Evolutionary conservation across 2,797 vertebrate genomes (phyloP).

Genomic region (Hippocampus kuda): DNA sequence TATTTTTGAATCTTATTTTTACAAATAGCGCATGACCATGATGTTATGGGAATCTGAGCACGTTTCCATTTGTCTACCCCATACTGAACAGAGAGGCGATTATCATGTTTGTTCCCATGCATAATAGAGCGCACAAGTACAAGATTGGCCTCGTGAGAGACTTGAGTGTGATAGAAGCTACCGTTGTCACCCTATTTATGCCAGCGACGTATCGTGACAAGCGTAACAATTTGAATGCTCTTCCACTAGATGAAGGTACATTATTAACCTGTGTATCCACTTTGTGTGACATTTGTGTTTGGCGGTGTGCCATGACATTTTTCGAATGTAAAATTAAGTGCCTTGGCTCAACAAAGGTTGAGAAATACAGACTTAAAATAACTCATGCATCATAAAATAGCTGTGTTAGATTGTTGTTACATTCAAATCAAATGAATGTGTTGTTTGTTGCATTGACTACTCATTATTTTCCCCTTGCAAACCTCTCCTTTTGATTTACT

Average conservation of each 20-base stretch:
- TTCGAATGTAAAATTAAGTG: too few species aligned
- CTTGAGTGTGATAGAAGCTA: not conserved
- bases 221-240: not conserved
- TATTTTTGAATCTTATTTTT: conserved; percentile 12
- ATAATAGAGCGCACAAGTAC: conserved; percentile 10
- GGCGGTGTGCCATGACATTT: too few species aligned
- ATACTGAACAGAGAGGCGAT: conserved; percentile 1
- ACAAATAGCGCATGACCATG: not conserved
- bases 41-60: conserved; percentile 7
- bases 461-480: too few species aligned
- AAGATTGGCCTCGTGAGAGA: not conserved
- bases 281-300: too few species aligned
- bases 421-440: too few species aligned
- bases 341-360: too few species aligned
- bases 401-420: not conserved
- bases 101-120: conserved; percentile 16
- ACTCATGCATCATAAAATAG: not conserved
- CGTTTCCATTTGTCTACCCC: conserved; percentile 14
- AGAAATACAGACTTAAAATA: not conserved
- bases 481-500: too few species aligned
- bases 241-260: not conserved
- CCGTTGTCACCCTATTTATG: not conserved
- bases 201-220: not conserved
- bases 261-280: too few species aligned
- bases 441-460: too few species aligned